phyloP scores from a whole-genome alignment of 2,797 vertebrate species.

The Cyprinodon diabolis region DNA sequence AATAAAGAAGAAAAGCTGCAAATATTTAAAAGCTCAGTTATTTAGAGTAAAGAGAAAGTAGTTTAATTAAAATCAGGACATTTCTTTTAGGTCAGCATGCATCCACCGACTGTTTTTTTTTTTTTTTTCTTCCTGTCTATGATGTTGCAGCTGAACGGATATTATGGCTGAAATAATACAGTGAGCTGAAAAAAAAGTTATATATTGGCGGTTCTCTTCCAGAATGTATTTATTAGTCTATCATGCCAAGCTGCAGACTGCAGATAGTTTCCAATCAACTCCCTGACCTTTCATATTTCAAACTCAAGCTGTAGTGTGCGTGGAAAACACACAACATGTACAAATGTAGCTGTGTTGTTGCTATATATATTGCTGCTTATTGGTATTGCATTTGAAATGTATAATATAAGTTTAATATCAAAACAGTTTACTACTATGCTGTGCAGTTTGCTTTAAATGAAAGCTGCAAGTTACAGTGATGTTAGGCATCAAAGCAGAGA shows the following conservation, averaged over 20 bases:
- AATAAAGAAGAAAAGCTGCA: not conserved
- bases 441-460: not conserved
- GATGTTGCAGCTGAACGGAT: not conserved
- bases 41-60: not conserved
- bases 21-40: not conserved
- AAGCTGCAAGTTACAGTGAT: not conserved
- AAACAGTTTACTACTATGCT: not conserved
- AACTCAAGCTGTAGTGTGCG: not conserved
- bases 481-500: not conserved
- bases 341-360: not conserved
- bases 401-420: not conserved
- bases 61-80: not conserved
- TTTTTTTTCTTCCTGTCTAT: not conserved
- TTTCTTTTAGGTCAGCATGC: not conserved
- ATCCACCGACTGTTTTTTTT: not conserved
- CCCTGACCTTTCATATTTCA: conserved; percentile 18
- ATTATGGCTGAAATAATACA: not conserved
- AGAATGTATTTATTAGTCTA: conserved; percentile 22
- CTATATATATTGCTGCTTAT: not conserved
- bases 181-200: not conserved
- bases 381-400: not conserved
- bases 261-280: conserved; percentile 21
- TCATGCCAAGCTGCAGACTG: conserved; percentile 42
- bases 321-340: not conserved
- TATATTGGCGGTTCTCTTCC: conserved; percentile 24